These are phyloP conservation scores for Podarcis cretensis DNA, from an alignment of 2,113 vertebrate genomes.

Conservation along the genomic window DNA sequence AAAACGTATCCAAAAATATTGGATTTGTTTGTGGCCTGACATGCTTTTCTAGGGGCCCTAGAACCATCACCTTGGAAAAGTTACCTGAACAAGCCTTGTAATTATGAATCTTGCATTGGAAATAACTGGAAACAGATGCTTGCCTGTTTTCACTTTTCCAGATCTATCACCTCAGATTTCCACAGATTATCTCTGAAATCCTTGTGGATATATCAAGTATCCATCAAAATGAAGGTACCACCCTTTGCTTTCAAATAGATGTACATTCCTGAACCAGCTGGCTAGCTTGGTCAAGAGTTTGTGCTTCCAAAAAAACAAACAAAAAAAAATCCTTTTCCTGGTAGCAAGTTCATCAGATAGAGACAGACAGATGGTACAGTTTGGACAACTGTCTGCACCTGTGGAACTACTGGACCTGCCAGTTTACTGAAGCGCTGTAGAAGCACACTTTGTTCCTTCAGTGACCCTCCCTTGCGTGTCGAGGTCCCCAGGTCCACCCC, in stretches of 20 bases:
- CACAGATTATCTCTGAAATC: background rate
- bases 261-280: background rate
- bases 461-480: too few relatives aligned
- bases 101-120: too few relatives aligned
- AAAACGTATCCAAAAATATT: background rate
- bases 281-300: background rate
- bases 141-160: background rate
- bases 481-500: too few relatives aligned
- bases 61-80: background rate
- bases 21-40: background rate
- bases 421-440: background rate
- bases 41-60: background rate
- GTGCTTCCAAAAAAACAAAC: too few relatives aligned
- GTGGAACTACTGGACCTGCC: background rate
- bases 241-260: too few relatives aligned
- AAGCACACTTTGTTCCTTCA: background rate
- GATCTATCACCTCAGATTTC: background rate
- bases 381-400: background rate
- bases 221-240: background rate
- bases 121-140: background rate
- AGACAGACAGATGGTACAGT: too few relatives aligned
- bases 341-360: background rate
- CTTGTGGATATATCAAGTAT: background rate
- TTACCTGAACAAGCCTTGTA: background rate
- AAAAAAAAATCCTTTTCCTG: background rate